These are phyloP conservation scores for Sebastes taczanowskii DNA, from an alignment of 2,797 vertebrate species.

Conservation along the genomic window DNA sequence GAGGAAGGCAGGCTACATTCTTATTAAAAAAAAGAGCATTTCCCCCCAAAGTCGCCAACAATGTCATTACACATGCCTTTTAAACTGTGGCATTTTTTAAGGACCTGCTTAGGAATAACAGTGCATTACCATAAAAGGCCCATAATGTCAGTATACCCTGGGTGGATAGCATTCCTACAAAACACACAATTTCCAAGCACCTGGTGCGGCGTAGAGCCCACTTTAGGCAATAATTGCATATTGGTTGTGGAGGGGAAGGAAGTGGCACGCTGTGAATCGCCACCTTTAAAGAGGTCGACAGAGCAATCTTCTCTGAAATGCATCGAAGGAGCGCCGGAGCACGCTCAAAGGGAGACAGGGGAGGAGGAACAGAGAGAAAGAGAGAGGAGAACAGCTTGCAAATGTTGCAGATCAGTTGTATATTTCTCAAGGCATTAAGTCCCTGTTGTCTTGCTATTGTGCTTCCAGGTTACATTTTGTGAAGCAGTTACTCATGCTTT, in stretches of 20 bases:
- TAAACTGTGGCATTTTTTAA: not conserved
- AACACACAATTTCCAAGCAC: constrained; percentile 55
- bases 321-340: constrained; percentile 27
- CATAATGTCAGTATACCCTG: constrained; percentile 40
- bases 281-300: constrained; percentile 65
- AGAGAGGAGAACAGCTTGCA: constrained; percentile 7
- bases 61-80: not conserved
- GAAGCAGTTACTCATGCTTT: not conserved
- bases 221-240: constrained; percentile 67
- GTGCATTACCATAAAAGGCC: constrained; percentile 22
- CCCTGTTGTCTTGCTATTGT: constrained; percentile 17
- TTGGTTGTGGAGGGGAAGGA: constrained; percentile 57
- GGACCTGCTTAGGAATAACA: constrained; percentile 1
- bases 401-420: constrained; percentile 35
- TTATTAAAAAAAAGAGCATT: not conserved
- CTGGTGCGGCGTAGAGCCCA: constrained; percentile 38
- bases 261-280: constrained; percentile 57
- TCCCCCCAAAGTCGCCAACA: constrained; percentile 6
- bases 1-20: not conserved
- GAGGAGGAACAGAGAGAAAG: not conserved
- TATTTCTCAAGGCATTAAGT: constrained; percentile 25
- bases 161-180: constrained; percentile 43
- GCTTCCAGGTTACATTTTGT: constrained; percentile 21
- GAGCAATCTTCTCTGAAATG: constrained; percentile 65
- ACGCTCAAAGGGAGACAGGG: constrained; percentile 5